Evolutionary conservation across 2,113 vertebrate species (phyloP), one percentile per base, ranked within the genome.

Genomic region (Ursus arctos): DNA sequence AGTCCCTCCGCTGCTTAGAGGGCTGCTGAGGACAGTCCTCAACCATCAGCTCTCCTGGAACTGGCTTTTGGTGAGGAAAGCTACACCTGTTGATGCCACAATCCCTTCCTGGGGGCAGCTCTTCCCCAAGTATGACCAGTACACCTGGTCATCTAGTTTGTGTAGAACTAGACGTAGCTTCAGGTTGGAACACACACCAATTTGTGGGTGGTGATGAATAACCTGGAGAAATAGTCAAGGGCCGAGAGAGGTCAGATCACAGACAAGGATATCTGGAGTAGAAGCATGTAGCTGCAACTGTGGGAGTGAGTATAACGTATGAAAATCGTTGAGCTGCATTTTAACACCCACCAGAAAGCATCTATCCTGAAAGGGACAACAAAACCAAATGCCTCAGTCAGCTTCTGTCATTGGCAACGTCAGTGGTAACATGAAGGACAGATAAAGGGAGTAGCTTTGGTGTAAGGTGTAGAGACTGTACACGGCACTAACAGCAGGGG

Each of bases 401-500:
- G 61, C 5, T 69, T 96, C 59, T 80, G 21, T 26, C 61, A n/a
- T 9, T n/a, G 77, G 18, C 43, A n/a, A 77, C 28, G 49, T 19
- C 19, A 26, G 36, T 36, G 19, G 33, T 24, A n/a, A 15, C 22
- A 14, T 22, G 36, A 59, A 63, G 2, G 82, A n/a, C 33, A n/a
- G 6, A 63, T 4, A 16, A 80, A 28, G n/a, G 7, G n/a, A n/a
- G n/a, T 7, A 63, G n/a, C 14, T 63, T 19, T 65, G 18, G 18
- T 31, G 22, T 47, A 72, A 16, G 55, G 8, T 8, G 57, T 26
- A 33, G 16, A 36, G 26, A 22, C 24, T 55, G 1, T 24, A 22
- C 21, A 2, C 15, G 28, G 24, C 3, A 31, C 40, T 4, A 4
- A 9, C 28, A 63, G 19, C 10, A 4, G 31, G 33, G 7, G 4